Conservation (phyloP, 1,140 invertebrate species). For the Diachasma alloeum region DNA sequence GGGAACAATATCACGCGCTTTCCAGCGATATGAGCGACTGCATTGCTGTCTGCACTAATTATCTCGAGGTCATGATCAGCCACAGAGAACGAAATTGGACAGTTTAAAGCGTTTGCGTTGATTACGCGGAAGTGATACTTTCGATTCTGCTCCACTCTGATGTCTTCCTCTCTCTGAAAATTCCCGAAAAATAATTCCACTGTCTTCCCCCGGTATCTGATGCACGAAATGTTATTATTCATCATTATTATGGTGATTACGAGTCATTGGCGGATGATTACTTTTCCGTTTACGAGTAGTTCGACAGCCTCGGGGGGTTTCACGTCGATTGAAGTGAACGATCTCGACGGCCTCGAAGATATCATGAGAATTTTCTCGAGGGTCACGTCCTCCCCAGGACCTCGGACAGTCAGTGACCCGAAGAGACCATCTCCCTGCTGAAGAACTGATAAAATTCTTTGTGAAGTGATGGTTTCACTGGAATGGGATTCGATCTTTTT, state of each 20-base stretch:
- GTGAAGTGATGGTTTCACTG: neutral
- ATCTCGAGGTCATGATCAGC: slow-evolving; percentile 65
- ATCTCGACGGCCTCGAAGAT: slow-evolving; percentile 41
- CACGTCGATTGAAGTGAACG: slow-evolving; percentile 32
- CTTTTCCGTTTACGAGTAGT: slow-evolving; percentile 46
- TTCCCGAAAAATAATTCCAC: too few species aligned
- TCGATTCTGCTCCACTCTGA: slow-evolving; percentile 32
- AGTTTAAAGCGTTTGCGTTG: slow-evolving; percentile 51
- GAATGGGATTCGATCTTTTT: too few species aligned
- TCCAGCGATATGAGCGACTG: slow-evolving; percentile 61
- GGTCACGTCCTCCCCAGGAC: slow-evolving; percentile 44
- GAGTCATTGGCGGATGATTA: slow-evolving; percentile 12
- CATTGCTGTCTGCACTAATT: slow-evolving; percentile 65
- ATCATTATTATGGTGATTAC: neutral
- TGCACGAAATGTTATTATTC: neutral
- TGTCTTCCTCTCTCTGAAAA: slow-evolving; percentile 9
- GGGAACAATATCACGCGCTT: slow-evolving; percentile 50
- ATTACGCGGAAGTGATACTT: slow-evolving; percentile 41
- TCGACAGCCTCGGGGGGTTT: slow-evolving; percentile 25
- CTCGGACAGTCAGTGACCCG: slow-evolving; percentile 60
- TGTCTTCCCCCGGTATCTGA: too few species aligned
- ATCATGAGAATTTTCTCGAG: slow-evolving; percentile 43
- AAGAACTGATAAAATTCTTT: slow-evolving; percentile 43
- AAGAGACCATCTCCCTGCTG: slow-evolving; percentile 64
- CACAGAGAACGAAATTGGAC: slow-evolving; percentile 66